Evolutionary conservation across 2,888 invertebrate species (phyloP), one percentile per base, ranked within the genome.

Genomic region (Cremastinae sp.): DNA sequence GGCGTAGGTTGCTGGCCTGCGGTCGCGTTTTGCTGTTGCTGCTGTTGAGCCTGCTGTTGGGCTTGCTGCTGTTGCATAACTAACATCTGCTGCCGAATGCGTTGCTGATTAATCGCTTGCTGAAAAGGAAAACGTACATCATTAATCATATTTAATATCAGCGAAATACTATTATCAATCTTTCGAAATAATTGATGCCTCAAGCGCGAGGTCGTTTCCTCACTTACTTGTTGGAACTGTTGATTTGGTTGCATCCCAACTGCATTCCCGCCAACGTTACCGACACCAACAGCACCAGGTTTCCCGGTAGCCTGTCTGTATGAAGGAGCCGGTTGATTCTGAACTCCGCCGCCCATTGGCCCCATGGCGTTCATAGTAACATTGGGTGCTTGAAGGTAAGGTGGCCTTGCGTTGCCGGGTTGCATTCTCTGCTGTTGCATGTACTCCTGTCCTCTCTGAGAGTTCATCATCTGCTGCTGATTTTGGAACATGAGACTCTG

Each of bases 361-460:
- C 93, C 94, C 93, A 94, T 94, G 0, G 93, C 91, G 64, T 94
- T 94, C 96, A 96, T 96, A 0, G 96, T 96, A 0, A 96, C 96
- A 87, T 96, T 96, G 0, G 96, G 96, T 1, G 96, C 94, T 90
- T 94, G 94, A 91, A 94, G 93, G 82, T 94, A 94, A 41, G 93
- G 93, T 1, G 94, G 93, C 41, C 94, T 90, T 0, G 92, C 90
- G 69, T 87, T 79, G 22, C 83, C 87, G 2, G 91, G 92, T 81
- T 93, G 93, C 85, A 93, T 90, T 82, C 93, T 91, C 78, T 92
- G 93, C 41, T 74, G 79, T 35, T 92, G 92, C 83, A 92, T 90
- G 80, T 93, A 92, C 79, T 93, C 92, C 81, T 92, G 93, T 62
- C 90, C 91, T 16, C 92, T 87, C 18, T 92, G 91, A 4, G 92